phyloP scores from a whole-genome alignment of 2,797 vertebrate genomes.

The Malurus splendens region DNA sequence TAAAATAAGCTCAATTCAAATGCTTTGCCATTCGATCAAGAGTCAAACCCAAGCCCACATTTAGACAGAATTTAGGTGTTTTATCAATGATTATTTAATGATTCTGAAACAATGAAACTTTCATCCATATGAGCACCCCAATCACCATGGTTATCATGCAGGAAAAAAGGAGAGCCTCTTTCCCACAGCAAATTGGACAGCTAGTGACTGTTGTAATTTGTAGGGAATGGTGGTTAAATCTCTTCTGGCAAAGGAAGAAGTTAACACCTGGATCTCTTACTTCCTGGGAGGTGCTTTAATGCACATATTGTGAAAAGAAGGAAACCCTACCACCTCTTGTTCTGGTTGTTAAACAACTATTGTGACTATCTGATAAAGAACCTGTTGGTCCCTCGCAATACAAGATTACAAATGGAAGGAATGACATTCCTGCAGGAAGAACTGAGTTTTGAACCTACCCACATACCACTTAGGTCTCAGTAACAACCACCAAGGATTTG shows the following conservation, averaged over 20 bases:
- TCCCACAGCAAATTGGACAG: neutral
- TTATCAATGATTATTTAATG: neutral
- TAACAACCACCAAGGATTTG: neutral
- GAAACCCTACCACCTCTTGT: neutral
- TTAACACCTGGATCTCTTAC: neutral
- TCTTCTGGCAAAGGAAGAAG: neutral
- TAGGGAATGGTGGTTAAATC: neutral
- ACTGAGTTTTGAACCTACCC: neutral
- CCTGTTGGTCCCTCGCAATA: neutral
- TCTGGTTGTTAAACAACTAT: neutral
- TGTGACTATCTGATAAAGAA: neutral
- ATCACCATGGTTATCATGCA: neutral
- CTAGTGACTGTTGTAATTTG: neutral
- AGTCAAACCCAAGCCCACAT: neutral
- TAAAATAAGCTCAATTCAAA: neutral
- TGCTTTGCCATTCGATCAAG: neutral
- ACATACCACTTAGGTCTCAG: rapidly evolving
- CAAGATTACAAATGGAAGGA: neutral
- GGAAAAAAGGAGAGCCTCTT: neutral
- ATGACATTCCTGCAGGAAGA: neutral
- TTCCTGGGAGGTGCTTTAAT: neutral
- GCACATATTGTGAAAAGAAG: neutral
- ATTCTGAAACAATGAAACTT: neutral
- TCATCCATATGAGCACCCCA: rapidly evolving
- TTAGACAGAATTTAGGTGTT: neutral